Conservation (phyloP, 2,888 invertebrate genomes). For the Andrena praecox region DNA sequence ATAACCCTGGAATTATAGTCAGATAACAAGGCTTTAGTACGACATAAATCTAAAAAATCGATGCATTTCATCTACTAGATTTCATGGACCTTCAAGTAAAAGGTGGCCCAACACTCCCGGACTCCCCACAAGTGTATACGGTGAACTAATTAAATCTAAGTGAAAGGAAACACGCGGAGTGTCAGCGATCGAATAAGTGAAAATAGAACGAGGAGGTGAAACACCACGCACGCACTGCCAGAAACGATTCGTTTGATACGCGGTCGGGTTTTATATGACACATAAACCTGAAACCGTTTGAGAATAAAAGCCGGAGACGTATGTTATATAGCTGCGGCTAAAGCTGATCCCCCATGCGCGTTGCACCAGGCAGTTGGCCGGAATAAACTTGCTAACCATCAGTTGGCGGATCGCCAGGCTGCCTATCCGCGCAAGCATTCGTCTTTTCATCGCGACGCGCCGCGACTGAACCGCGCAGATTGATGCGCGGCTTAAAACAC, state of each 20-base stretch:
- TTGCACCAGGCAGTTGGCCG: conserved; percentile 65
- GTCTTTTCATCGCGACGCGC: conserved; percentile 80
- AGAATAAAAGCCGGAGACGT: conserved; percentile 54
- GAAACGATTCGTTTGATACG: conserved; percentile 33
- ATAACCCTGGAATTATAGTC: too few relatives aligned
- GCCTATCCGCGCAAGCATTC: conserved; percentile 77
- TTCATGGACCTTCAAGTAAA: too few relatives aligned
- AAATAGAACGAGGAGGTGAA: conserved; percentile 15
- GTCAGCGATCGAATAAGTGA: not conserved
- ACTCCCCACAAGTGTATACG: too few relatives aligned
- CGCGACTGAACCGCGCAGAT: conserved; percentile 74
- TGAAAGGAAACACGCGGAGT: not conserved
- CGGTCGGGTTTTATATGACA: conserved; percentile 41
- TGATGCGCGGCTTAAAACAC: conserved; percentile 78
- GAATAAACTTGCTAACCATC: conserved; percentile 67
- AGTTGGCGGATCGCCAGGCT: conserved; percentile 75
- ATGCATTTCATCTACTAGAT: too few relatives aligned
- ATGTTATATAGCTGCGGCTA: conserved; percentile 13
- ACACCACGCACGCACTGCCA: conserved; percentile 1
- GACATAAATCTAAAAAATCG: too few relatives aligned
- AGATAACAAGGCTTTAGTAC: too few relatives aligned
- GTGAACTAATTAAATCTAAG: not conserved
- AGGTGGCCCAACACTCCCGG: too few relatives aligned
- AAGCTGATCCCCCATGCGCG: conserved; percentile 52
- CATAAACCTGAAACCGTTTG: conserved; percentile 40